Evolutionary conservation across 2,888 invertebrate species (phyloP).

Genomic region (Lasioglossum zephyrum): DNA sequence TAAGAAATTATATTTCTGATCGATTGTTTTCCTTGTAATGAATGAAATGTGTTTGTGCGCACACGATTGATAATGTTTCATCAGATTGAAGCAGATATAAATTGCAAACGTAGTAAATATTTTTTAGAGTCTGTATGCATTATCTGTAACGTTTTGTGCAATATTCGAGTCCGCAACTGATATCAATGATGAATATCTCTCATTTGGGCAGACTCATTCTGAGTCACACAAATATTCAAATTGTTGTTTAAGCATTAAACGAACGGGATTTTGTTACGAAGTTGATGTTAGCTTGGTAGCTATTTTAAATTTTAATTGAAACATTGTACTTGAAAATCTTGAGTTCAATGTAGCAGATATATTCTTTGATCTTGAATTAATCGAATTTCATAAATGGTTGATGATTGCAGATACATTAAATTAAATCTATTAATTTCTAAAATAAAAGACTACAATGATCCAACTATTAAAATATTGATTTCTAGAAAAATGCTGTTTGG

Average conservation of each 20-base stretch:
- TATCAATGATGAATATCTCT: not conserved
- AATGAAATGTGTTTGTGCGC: not conserved
- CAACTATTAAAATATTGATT: no score
- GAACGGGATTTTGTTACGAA: not conserved
- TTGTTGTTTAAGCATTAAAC: not conserved
- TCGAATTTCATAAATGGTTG: not conserved
- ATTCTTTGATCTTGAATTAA: not conserved
- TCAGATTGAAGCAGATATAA: not conserved
- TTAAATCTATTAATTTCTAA: not conserved
- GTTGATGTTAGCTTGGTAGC: not conserved
- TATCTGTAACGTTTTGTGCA: not conserved
- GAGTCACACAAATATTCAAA: not conserved
- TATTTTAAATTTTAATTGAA: not conserved
- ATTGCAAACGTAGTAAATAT: not conserved
- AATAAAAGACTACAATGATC: not conserved
- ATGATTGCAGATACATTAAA: not conserved
- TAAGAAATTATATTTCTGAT: not conserved
- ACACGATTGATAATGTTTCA: not conserved
- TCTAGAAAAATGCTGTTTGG: not conserved
- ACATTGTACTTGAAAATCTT: not conserved
- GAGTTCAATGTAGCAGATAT: not conserved
- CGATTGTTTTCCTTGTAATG: not conserved
- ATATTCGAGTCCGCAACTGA: not conserved
- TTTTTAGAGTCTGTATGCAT: not conserved
- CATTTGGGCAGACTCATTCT: not conserved